Evolutionary conservation across 2,888 invertebrate species (phyloP).

Genomic region (Perizoma flavofasciatum): DNA sequence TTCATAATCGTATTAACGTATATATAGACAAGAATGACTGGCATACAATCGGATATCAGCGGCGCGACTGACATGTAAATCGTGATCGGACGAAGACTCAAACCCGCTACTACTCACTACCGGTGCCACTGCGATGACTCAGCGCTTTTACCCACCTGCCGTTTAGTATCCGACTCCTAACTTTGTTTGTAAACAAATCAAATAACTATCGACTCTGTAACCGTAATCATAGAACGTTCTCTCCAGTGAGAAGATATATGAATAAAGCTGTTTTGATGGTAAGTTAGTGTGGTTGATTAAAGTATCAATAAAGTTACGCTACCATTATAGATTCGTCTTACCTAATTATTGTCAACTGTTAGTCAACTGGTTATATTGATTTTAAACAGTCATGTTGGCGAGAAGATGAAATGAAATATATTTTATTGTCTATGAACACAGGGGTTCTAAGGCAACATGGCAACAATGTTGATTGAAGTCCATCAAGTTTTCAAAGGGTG

Average conservation of each 20-base stretch:
- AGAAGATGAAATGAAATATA: too few species aligned
- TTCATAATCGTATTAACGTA: constrained; percentile 68
- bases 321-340: constrained; percentile 27
- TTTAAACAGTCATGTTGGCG: not conserved
- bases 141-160: constrained; percentile 78
- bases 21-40: constrained; percentile 64
- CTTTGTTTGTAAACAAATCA: constrained; percentile 8
- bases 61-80: constrained; percentile 81
- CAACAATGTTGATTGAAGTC: too few species aligned
- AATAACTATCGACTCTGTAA: constrained; percentile 13
- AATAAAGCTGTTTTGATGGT: constrained; percentile 26
- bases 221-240: not conserved
- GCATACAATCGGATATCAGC: constrained; percentile 78
- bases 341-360: constrained; percentile 28
- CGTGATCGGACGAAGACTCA: constrained; percentile 74
- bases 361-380: constrained; percentile 12
- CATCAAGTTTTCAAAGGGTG: too few species aligned
- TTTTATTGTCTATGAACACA: too few species aligned
- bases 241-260: constrained; percentile 2
- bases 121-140: constrained; percentile 80
- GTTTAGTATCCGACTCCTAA: constrained; percentile 32
- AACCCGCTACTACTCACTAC: constrained; percentile 80
- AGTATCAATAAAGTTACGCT: constrained; percentile 35
- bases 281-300: constrained; percentile 31
- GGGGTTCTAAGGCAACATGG: too few species aligned